Percentiles rank a stretch among this genome's conserved stretches.
These are phyloP conservation scores for Petrocephalus sullivani DNA, from an alignment of 2,797 vertebrate genomes.

Conservation along the genomic window DNA sequence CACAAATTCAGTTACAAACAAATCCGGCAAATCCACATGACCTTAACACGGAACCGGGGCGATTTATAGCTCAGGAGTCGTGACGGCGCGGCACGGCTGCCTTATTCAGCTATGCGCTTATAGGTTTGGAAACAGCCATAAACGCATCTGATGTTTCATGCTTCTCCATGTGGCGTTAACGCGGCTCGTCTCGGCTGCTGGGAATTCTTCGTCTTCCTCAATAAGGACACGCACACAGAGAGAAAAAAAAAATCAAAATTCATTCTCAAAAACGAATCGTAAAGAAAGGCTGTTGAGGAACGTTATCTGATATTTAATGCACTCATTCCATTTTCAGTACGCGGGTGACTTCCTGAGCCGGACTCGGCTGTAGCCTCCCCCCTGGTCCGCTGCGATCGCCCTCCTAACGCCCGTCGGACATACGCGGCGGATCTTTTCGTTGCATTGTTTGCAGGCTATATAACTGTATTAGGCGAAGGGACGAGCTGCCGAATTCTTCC, in stretches of 20 bases:
- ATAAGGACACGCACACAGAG: constrained; percentile 28
- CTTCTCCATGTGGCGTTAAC: constrained; percentile 30
- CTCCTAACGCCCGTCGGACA: constrained; percentile 56
- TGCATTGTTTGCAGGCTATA: constrained; percentile 52
- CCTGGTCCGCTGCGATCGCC: constrained; percentile 67
- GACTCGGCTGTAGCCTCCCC: constrained; percentile 58
- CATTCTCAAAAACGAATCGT: constrained; percentile 32
- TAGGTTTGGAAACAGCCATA: constrained; percentile 17
- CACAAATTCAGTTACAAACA: neutral
- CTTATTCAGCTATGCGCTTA: constrained; percentile 39
- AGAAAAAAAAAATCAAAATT: constrained; percentile 25
- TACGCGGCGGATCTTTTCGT: constrained; percentile 58
- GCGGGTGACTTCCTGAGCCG: constrained; percentile 54
- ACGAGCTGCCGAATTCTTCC: constrained; percentile 47
- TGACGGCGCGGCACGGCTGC: constrained; percentile 1
- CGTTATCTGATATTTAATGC: constrained; percentile 51
- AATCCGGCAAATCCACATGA: constrained; percentile 17
- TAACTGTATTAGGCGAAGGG: constrained; percentile 46
- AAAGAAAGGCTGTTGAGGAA: constrained; percentile 36
- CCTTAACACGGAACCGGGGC: constrained; percentile 12
- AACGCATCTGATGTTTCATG: constrained; percentile 40
- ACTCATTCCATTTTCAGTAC: constrained; percentile 59
- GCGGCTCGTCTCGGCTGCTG: constrained; percentile 37
- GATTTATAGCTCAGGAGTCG: neutral
- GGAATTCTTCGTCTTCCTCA: constrained; percentile 49